These are phyloP conservation scores for Globodera rostochiensis DNA, from an alignment of 1,140 invertebrate species.

Conservation along the genomic window DNA sequence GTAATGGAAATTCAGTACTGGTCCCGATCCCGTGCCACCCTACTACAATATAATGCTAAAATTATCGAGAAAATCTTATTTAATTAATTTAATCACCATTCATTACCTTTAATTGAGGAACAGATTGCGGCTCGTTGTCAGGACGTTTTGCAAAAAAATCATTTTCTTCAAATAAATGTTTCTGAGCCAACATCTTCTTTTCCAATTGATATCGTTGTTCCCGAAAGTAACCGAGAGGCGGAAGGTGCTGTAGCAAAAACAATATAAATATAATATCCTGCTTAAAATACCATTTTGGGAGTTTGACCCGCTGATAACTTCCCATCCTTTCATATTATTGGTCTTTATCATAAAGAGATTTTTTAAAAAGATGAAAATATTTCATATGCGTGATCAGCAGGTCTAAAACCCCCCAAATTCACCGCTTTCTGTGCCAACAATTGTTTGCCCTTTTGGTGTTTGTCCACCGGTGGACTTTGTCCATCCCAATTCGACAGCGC, in stretches of 20 bases:
- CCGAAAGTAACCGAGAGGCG: slow-evolving; percentile 86
- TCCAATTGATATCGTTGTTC: slow-evolving; percentile 75
- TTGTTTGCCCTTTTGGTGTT: slow-evolving; percentile 88
- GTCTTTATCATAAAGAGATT: too few species aligned
- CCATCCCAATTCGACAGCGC: slow-evolving; percentile 80
- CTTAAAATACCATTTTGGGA: too few species aligned
- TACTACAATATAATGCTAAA: too few species aligned
- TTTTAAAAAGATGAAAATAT: too few species aligned
- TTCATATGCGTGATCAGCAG: too few species aligned
- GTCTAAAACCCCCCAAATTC: background rate
- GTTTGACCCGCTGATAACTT: too few species aligned
- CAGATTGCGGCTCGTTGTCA: slow-evolving; percentile 49
- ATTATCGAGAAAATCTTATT: too few species aligned
- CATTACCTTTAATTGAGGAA: slow-evolving; percentile 55
- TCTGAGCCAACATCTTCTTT: slow-evolving; percentile 66
- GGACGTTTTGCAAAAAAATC: slow-evolving; percentile 53
- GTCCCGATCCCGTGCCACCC: too few species aligned
- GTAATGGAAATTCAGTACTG: too few species aligned
- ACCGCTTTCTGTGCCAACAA: slow-evolving; percentile 73
- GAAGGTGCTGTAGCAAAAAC: slow-evolving; percentile 71
- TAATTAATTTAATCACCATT: background rate
- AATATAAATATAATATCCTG: background rate
- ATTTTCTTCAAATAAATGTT: slow-evolving; percentile 61
- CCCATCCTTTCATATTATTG: too few species aligned
- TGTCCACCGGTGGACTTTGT: slow-evolving; percentile 84